These are phyloP conservation scores for Dendrocopos noguchii DNA, from an alignment of 2,113 vertebrate species.

Conservation along the genomic window DNA sequence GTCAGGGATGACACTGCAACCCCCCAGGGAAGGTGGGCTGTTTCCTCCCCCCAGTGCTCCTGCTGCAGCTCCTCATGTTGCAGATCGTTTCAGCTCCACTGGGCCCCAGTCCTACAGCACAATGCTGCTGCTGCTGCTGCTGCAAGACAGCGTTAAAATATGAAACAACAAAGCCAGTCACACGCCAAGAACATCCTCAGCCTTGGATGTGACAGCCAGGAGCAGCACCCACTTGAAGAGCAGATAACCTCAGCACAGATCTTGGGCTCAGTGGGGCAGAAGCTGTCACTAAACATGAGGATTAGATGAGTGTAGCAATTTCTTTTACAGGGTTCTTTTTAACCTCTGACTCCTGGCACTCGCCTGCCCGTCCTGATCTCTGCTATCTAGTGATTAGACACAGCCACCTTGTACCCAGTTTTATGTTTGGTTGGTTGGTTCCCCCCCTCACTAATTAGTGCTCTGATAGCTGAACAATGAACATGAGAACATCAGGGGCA, in stretches of 20 bases:
- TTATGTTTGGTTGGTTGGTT: not conserved
- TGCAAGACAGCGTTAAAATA: not conserved
- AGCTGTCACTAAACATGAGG: not conserved
- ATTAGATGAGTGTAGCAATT: not conserved
- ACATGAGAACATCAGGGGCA: too few relatives aligned
- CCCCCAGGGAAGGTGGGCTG: not conserved
- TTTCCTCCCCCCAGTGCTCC: not conserved
- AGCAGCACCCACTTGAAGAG: not conserved
- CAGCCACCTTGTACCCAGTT: fast-evolving
- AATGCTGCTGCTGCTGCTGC: not conserved
- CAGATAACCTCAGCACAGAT: not conserved
- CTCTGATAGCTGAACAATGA: not conserved
- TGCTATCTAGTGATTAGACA: too few relatives aligned
- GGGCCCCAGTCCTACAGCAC: not conserved
- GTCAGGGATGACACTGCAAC: not conserved
- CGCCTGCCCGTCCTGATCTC: not conserved
- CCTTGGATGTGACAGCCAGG: not conserved
- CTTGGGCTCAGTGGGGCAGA: not conserved
- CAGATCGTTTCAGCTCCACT: not conserved
- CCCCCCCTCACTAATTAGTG: not conserved
- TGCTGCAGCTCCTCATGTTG: not conserved
- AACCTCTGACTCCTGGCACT: not conserved
- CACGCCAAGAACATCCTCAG: not conserved
- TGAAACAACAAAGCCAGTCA: not conserved
- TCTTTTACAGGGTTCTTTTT: not conserved